Conservation (phyloP, 1,140 invertebrate species). For the Apis mellifera region DNA sequence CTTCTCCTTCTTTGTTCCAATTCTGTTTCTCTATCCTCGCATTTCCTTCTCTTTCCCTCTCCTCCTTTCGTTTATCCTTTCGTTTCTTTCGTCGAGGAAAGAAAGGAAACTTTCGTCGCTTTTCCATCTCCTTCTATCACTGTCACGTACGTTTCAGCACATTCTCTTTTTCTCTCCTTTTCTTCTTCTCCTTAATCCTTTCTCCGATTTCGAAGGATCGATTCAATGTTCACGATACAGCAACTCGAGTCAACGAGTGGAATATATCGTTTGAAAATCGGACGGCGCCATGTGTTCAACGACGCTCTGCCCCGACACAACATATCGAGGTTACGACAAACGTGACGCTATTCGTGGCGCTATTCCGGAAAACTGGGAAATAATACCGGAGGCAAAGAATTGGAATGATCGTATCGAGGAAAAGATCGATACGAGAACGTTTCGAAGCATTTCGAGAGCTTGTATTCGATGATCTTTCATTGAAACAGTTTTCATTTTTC, state of each 20-base stretch:
- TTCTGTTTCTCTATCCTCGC: not conserved
- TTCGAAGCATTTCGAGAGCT: not conserved
- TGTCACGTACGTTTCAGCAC: too few species aligned
- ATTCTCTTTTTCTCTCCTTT: too few species aligned
- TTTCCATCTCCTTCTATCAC: too few species aligned
- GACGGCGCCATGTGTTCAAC: not conserved
- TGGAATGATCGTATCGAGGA: not conserved
- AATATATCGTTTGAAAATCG: not conserved
- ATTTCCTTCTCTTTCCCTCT: not conserved
- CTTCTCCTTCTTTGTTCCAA: not conserved
- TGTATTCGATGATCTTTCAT: not conserved
- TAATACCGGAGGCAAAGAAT: not conserved
- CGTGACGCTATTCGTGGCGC: constrained; percentile 5
- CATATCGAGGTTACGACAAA: constrained; percentile 11
- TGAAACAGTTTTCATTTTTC: not conserved
- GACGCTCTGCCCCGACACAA: not conserved
- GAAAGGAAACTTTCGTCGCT: not conserved
- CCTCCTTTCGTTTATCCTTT: not conserved
- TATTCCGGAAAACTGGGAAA: constrained; percentile 5
- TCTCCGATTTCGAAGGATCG: not conserved
- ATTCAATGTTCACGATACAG: not conserved
- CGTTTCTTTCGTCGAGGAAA: not conserved
- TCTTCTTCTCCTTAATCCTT: too few species aligned
- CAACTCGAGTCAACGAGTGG: not conserved
- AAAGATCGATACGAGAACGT: not conserved